Evolutionary conservation across 2,888 invertebrate species (phyloP).

Genomic region (Folsomia candida): DNA sequence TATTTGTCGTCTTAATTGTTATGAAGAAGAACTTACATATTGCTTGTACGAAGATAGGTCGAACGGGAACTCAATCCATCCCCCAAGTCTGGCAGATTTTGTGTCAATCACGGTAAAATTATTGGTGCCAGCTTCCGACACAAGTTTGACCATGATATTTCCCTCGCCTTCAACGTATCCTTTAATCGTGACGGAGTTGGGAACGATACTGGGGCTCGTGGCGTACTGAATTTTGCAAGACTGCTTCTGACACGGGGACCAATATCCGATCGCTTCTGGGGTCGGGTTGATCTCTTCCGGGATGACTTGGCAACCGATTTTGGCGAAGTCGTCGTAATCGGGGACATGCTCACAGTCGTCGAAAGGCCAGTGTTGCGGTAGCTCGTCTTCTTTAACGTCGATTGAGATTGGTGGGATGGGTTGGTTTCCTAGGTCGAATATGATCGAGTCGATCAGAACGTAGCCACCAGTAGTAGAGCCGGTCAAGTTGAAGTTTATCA

Average conservation of each 20-base stretch:
- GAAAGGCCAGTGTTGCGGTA: background rate
- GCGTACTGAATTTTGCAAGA: background rate
- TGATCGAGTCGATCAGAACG: background rate
- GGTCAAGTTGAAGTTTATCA: background rate
- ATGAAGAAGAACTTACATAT: too few relatives aligned
- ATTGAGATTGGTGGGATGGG: background rate
- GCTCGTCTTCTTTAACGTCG: background rate
- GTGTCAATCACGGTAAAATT: too few relatives aligned
- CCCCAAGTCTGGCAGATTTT: too few relatives aligned
- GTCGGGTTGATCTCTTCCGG: background rate
- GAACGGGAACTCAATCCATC: too few relatives aligned
- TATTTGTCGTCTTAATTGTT: too few relatives aligned
- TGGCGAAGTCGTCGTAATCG: background rate
- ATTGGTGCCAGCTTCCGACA: too few relatives aligned
- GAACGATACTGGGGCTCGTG: background rate
- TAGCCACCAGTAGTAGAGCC: background rate
- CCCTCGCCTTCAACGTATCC: background rate
- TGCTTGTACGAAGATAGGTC: too few relatives aligned
- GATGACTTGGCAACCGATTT: background rate
- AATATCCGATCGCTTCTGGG: background rate
- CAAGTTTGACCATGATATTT: background rate
- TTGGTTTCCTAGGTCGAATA: background rate
- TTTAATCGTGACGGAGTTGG: background rate
- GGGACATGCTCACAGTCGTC: background rate
- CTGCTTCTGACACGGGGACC: background rate